Base-by-base conservation (phyloP, 1,140 invertebrate genomes). In the Drosophila burlai region DNA sequence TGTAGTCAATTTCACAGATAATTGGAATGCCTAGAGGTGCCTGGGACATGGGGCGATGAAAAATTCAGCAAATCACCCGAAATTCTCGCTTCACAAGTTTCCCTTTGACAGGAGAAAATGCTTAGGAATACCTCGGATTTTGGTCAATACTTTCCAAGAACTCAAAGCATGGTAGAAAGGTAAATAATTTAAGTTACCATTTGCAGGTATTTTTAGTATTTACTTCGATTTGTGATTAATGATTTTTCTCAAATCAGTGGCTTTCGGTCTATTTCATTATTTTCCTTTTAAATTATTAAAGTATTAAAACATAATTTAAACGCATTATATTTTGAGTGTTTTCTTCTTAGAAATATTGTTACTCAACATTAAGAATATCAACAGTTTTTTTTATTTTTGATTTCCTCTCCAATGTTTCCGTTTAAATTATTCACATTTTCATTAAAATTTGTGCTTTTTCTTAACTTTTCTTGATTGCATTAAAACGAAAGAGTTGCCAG, bases 1-100 rank as follows among this genome's bases (percentile, higher is more conserved):
- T 75, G 71, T 64, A 76, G 59, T 64, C 68, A 74, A 74, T 74
- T 73, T 74, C 71, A 61, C 71, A 74, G 71, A 74, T 73, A 74
- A 74, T 74, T 74, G 71, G 68, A 38, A 73, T 49, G 68, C 38
- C 67, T 52, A 38, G 46, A 73, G 46, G 55, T 60, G 29, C 16
- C 63, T 45, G 55, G 55, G 38, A 54, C 24, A 55, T 55, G 40
- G 13, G 47, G 40, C 47, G 49, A 68, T 71, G 67, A 55, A 71
- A 71, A 55, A 68, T 63, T 43, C 36, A 55, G 34, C 40, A 62
- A 62, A 55, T 74, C 43, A 34, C 11, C n/a, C 54, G 29, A 60
- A 71, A 42, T 21, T 15, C 31, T 50, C n/a, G 36, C 38, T 34
- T 36, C 2, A 78, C 76, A 58, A 80, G 79, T 63, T 83, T 64